Percentiles rank a stretch among this genome's conserved stretches.
phyloP scores from a whole-genome alignment of 2,888 invertebrate species.

The Tridacna crocea region DNA sequence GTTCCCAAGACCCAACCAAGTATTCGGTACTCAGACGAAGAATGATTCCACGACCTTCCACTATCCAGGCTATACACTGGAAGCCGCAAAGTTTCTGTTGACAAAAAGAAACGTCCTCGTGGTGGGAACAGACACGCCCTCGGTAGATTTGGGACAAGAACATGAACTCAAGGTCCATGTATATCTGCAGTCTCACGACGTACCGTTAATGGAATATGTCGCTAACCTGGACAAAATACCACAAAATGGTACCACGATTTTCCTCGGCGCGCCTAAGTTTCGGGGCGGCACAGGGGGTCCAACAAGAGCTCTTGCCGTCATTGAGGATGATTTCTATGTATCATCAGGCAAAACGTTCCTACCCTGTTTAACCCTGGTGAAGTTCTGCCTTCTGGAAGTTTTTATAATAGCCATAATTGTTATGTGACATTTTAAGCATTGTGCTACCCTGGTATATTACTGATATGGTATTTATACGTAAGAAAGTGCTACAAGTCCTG shows the following conservation, averaged over 20 bases:
- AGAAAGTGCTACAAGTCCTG: too few relatives aligned
- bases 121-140: slow-evolving; percentile 88
- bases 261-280: slow-evolving; percentile 47
- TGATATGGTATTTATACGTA: too few relatives aligned
- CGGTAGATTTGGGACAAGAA: slow-evolving; percentile 86
- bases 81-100: slow-evolving; percentile 10
- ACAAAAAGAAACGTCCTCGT: slow-evolving; percentile 78
- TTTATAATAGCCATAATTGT: too few relatives aligned
- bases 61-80: not conserved
- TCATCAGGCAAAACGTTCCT: too few relatives aligned
- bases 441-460: too few relatives aligned
- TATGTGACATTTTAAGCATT: too few relatives aligned
- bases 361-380: too few relatives aligned
- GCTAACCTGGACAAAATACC: slow-evolving; percentile 55
- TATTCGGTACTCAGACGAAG: not conserved
- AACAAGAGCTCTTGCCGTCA: slow-evolving; percentile 47
- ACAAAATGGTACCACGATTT: slow-evolving; percentile 44
- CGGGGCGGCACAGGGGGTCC: slow-evolving; percentile 49
- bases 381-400: too few relatives aligned
- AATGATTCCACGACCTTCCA: slow-evolving; percentile 9
- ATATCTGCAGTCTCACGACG: slow-evolving; percentile 46
- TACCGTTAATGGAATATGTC: slow-evolving; percentile 52
- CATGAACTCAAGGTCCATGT: slow-evolving; percentile 29
- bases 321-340: slow-evolving; percentile 30
- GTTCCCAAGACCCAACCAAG: not conserved